Evolutionary conservation across 1,140 invertebrate genomes (phyloP).

Genomic region (Saxidomus purpurata): DNA sequence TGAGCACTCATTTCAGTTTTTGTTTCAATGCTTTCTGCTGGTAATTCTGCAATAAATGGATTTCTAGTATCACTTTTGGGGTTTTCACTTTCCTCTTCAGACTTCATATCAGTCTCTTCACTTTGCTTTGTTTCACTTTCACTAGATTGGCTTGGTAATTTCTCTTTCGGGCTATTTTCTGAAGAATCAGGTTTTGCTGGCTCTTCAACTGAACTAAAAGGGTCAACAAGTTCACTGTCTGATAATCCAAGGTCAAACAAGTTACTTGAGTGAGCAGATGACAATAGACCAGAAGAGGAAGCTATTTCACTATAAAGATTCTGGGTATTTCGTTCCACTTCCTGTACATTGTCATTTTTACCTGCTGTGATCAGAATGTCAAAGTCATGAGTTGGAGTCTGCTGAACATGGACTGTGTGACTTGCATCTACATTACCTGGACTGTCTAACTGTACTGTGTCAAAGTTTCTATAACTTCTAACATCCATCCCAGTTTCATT

Average conservation of each 20-base stretch:
- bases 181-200: neutral
- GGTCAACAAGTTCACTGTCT: slow-evolving; percentile 64
- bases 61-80: slow-evolving; percentile 1
- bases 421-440: neutral
- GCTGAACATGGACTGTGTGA: neutral
- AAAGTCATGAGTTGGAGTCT: neutral
- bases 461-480: slow-evolving; percentile 1
- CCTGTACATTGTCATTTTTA: neutral
- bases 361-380: neutral
- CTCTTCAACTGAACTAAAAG: slow-evolving; percentile 63
- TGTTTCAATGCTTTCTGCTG: neutral
- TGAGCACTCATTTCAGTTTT: slow-evolving; percentile 5
- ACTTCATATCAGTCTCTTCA: neutral
- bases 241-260: slow-evolving; percentile 53
- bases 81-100: slow-evolving; percentile 6
- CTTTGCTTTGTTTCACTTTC: neutral
- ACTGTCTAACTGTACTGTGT: neutral
- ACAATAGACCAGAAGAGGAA: neutral
- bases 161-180: neutral
- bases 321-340: slow-evolving; percentile 11
- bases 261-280: slow-evolving; percentile 58
- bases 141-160: neutral
- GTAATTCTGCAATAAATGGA: slow-evolving; percentile 1
- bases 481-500: neutral
- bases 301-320: neutral